Conservation (phyloP, 2,888 invertebrate species). For the Copidosoma aretas region DNA sequence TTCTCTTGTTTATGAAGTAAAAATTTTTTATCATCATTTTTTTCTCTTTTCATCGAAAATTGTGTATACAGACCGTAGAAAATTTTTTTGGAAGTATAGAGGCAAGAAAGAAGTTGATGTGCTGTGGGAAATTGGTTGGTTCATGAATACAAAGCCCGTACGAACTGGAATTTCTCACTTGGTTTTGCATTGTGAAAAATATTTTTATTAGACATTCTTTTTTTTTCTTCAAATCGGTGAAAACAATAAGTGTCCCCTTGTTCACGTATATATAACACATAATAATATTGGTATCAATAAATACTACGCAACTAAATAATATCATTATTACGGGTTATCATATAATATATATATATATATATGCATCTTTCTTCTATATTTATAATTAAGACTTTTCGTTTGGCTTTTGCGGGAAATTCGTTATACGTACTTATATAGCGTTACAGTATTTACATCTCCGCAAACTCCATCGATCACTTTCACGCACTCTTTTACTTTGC, state of each 20-base stretch:
- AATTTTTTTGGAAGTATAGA: constrained; percentile 24
- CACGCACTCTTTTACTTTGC: constrained; percentile 23
- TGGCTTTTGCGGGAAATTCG: constrained; percentile 53
- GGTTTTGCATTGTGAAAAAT: constrained; percentile 53
- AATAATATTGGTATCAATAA: constrained; percentile 56
- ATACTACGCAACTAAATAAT: constrained; percentile 58
- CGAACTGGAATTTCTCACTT: constrained; percentile 32
- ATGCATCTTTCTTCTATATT: constrained; percentile 30
- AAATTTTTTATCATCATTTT: constrained; percentile 14
- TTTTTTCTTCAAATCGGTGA: too few relatives aligned
- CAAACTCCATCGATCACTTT: constrained; percentile 47
- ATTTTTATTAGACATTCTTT: constrained; percentile 54
- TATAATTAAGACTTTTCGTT: constrained; percentile 43
- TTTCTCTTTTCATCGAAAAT: constrained; percentile 10
- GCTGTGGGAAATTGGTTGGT: constrained; percentile 16
- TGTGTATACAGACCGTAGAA: constrained; percentile 22
- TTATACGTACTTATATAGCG: constrained; percentile 45
- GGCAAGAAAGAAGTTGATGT: constrained; percentile 27
- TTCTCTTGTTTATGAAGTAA: constrained; percentile 3
- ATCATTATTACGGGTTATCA: constrained; percentile 41
- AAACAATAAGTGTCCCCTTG: constrained; percentile 48
- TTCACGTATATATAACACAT: constrained; percentile 42
- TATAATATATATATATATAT: constrained; percentile 33
- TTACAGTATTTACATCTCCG: constrained; percentile 56
- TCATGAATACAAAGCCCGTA: constrained; percentile 45